phyloP scores from a whole-genome alignment of 2,888 invertebrate species.

The Argynnis bischoffii region DNA sequence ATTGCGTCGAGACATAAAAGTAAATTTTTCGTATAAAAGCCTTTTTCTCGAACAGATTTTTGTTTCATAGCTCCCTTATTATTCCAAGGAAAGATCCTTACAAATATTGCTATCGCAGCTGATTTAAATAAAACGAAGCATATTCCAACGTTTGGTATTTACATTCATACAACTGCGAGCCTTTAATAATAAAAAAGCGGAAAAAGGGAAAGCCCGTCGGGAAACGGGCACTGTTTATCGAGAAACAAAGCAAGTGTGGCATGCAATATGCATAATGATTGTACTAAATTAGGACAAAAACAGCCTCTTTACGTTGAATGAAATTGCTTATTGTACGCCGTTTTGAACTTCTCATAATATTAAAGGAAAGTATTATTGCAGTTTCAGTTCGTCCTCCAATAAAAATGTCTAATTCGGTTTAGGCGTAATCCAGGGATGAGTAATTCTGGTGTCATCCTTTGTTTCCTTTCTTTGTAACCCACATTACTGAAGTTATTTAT shows the following conservation, averaged over 20 bases:
- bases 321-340: constrained; percentile 69
- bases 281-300: constrained; percentile 73
- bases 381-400: constrained; percentile 30
- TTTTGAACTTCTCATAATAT: constrained; percentile 52
- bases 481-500: constrained; percentile 14
- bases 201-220: constrained; percentile 60
- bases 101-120: constrained; percentile 1
- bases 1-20: not conserved
- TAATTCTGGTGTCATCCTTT: constrained; percentile 22
- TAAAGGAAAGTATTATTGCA: constrained; percentile 38
- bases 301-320: constrained; percentile 62
- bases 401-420: constrained; percentile 33
- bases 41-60: not conserved
- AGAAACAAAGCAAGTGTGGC: constrained; percentile 70
- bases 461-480: constrained; percentile 16
- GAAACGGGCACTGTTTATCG: constrained; percentile 72
- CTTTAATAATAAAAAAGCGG: constrained; percentile 72
- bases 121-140: constrained; percentile 32
- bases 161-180: constrained; percentile 62
- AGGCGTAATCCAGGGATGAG: constrained; percentile 18
- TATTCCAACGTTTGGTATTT: constrained; percentile 54
- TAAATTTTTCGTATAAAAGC: not conserved
- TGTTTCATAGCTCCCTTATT: not conserved
- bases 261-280: constrained; percentile 78
- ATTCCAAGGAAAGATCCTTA: not conserved